phyloP scores from a whole-genome alignment of 2,888 invertebrate genomes.

The Orthosia cruda region DNA sequence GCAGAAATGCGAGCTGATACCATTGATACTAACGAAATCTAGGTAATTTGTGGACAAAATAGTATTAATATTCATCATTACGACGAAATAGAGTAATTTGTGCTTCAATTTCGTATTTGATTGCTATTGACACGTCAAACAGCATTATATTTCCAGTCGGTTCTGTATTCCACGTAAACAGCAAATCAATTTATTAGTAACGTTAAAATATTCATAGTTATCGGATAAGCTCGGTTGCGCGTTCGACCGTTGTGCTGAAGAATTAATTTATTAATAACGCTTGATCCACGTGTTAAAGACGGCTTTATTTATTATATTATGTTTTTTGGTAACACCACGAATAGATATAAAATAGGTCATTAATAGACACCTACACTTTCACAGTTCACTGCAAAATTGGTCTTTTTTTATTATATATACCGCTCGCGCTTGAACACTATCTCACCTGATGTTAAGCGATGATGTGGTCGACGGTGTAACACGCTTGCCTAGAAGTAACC shows the following conservation, averaged over 20 bases:
- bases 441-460: too few species aligned
- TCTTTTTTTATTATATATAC: too few species aligned
- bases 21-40: background rate
- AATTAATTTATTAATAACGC: conserved; percentile 24
- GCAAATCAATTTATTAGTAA: conserved; percentile 22
- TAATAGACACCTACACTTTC: too few species aligned
- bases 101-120: conserved; percentile 11
- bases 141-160: conserved; percentile 4
- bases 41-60: background rate
- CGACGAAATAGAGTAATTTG: conserved; percentile 19
- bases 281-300: conserved; percentile 4
- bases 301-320: background rate
- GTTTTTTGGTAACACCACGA: conserved; percentile 3
- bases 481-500: too few species aligned
- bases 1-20: background rate
- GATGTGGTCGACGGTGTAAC: too few species aligned
- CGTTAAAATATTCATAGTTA: conserved; percentile 40
- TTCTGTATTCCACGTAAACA: conserved; percentile 3
- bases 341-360: too few species aligned
- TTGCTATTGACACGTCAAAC: conserved; percentile 31
- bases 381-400: too few species aligned
- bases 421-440: too few species aligned
- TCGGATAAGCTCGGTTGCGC: conserved; percentile 23
- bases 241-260: conserved; percentile 13
- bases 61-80: background rate